Percentiles rank a stretch among this genome's conserved stretches.
These are phyloP conservation scores for Zaprionus bogoriensis DNA, from an alignment of 2,888 invertebrate species.

Conservation along the genomic window DNA sequence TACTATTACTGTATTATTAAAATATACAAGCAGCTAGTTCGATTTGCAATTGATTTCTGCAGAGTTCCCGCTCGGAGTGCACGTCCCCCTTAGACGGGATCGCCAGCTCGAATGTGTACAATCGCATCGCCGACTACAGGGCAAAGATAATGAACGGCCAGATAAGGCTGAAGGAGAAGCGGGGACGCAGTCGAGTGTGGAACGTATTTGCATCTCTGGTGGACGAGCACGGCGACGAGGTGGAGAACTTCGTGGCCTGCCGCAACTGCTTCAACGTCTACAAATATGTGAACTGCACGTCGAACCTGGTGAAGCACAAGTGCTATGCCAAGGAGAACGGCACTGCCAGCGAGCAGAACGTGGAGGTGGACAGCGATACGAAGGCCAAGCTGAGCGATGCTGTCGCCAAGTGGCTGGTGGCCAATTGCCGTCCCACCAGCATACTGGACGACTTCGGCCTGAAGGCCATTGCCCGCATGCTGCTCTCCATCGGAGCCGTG, in stretches of 20 bases:
- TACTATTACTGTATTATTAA: too few relatives aligned
- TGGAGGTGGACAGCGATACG: slow-evolving; percentile 5
- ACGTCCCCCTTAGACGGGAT: slow-evolving; percentile 2
- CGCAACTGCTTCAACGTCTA: slow-evolving; percentile 3
- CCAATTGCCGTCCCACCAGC: slow-evolving; percentile 1
- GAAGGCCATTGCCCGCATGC: neutral
- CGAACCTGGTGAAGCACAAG: slow-evolving; percentile 15
- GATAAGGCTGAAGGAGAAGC: slow-evolving; percentile 9
- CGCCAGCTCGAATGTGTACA: neutral
- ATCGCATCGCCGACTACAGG: slow-evolving; percentile 1
- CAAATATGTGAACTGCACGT: slow-evolving; percentile 3
- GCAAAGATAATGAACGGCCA: slow-evolving; percentile 9
- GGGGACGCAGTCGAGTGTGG: slow-evolving; percentile 9
- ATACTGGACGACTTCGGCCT: slow-evolving; percentile 4
- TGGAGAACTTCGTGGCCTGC: slow-evolving; percentile 8
- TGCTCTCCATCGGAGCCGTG: slow-evolving; percentile 3
- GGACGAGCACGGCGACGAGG: slow-evolving; percentile 9
- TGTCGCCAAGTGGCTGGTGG: slow-evolving; percentile 3
- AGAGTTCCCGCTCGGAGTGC: slow-evolving; percentile 3
- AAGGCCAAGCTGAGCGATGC: slow-evolving; percentile 3
- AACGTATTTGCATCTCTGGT: slow-evolving; percentile 4
- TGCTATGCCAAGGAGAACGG: slow-evolving; percentile 9
- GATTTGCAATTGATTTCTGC: neutral
- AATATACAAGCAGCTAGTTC: too few relatives aligned
- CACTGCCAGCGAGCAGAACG: neutral